Percentiles rank a stretch among this genome's conserved stretches.
These are phyloP conservation scores for Drosophila lini DNA, from an alignment of 1,140 invertebrate species.

Conservation along the genomic window DNA sequence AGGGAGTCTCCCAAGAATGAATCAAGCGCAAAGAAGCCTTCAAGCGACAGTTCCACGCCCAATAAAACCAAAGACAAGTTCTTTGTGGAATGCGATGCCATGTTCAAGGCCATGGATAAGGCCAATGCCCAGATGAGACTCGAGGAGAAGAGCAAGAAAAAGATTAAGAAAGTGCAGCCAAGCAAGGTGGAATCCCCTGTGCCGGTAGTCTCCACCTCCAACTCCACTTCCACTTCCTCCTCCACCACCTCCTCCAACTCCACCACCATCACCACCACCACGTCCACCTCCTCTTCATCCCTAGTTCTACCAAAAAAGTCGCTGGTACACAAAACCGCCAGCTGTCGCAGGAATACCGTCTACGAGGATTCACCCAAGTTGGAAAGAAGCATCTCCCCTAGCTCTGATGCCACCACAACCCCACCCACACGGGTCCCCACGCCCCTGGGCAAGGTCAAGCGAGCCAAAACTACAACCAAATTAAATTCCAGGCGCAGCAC, in stretches of 20 bases:
- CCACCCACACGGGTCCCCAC: background rate
- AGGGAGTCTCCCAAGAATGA: background rate
- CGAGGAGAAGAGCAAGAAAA: conserved; percentile 53
- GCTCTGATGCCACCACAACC: conserved; percentile 15
- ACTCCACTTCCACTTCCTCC: background rate
- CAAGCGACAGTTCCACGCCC: background rate
- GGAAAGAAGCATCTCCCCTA: conserved; percentile 11
- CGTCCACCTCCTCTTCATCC: background rate
- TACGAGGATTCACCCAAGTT: conserved; percentile 21
- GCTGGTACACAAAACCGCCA: background rate
- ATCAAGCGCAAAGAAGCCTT: background rate
- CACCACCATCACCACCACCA: background rate
- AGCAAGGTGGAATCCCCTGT: conserved; percentile 28
- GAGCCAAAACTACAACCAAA: background rate
- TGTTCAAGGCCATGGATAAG: conserved; percentile 64
- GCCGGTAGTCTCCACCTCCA: background rate
- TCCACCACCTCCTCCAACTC: background rate
- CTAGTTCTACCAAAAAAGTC: background rate
- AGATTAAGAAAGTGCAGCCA: conserved; percentile 33
- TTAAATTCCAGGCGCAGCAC: conserved; percentile 17
- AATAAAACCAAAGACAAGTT: conserved; percentile 17
- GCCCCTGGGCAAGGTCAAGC: conserved; percentile 7
- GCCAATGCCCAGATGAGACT: conserved; percentile 38
- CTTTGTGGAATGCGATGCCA: conserved; percentile 61
- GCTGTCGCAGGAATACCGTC: conserved; percentile 12